Conservation (phyloP, 2,113 vertebrate species). For the Microcebus tavaratra region DNA sequence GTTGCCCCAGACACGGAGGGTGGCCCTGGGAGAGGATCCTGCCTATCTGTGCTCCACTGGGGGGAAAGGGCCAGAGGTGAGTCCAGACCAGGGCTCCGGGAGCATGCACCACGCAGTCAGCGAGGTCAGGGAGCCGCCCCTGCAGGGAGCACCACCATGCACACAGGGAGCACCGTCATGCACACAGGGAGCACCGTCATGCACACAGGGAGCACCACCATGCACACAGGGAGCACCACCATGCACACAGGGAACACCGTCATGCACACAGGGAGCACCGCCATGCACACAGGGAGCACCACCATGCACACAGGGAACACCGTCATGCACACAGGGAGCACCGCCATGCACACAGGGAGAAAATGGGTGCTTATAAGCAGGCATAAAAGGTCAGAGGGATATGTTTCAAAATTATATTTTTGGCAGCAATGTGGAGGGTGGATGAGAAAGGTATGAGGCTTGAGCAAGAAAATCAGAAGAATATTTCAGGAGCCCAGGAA, state of each 20-base stretch:
- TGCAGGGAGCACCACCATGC: too few species aligned
- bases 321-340: too few species aligned
- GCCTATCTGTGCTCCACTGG: background rate
- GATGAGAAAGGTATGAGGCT: background rate
- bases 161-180: rapidly evolving
- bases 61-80: background rate
- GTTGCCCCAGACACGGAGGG: background rate
- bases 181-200: background rate
- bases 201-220: too few species aligned
- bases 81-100: too few species aligned
- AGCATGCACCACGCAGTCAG: rapidly evolving
- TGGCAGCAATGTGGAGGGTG: background rate
- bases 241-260: too few species aligned
- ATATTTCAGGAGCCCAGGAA: too few species aligned
- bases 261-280: too few species aligned
- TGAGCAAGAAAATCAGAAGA: background rate
- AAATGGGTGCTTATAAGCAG: too few species aligned
- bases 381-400: too few species aligned
- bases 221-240: too few species aligned
- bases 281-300: too few species aligned
- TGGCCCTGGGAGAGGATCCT: background rate
- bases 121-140: background rate
- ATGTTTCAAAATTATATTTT: background rate
- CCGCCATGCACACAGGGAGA: background rate
- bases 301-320: too few species aligned